Conservation (phyloP, 2,888 invertebrate species). For the Drosophila sordidula region DNA sequence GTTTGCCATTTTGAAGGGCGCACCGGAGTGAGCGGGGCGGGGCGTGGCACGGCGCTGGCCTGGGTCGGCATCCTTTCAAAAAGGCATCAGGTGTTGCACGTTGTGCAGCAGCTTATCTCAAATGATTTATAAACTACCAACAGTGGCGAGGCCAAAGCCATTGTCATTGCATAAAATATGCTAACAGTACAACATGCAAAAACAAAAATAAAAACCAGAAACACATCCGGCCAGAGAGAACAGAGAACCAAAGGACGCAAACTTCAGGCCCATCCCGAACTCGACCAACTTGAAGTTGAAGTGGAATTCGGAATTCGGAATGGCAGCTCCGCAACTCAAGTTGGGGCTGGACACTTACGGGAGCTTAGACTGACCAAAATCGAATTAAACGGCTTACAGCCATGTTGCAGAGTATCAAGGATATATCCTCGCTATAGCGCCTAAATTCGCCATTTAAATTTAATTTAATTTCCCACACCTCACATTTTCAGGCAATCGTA, state of each 20-base stretch:
- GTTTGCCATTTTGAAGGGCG: conserved; percentile 75
- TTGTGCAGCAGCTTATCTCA: conserved; percentile 83
- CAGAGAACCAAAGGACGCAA: conserved; percentile 42
- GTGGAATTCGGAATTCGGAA: conserved; percentile 9
- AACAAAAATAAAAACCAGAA: conserved; percentile 23
- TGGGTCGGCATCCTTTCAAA: conserved; percentile 72
- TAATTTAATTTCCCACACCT: neutral
- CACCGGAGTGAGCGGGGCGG: conserved; percentile 32
- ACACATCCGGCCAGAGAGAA: conserved; percentile 7
- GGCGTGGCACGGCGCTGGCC: conserved; percentile 34
- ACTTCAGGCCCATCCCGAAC: conserved; percentile 24
- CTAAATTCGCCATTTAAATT: no score
- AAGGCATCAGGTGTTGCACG: conserved; percentile 83
- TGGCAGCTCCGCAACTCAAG: conserved; percentile 15
- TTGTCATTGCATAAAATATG: conserved; percentile 84
- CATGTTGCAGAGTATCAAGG: no score
- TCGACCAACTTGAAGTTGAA: conserved; percentile 34
- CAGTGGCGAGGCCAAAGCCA: conserved; percentile 83
- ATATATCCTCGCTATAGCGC: no score
- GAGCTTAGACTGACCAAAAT: neutral
- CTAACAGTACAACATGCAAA: conserved; percentile 64
- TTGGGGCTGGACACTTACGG: conserved; percentile 41
- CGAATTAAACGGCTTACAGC: neutral
- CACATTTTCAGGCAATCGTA: neutral
- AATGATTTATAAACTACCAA: conserved; percentile 84